A percentile compares a stretch with the other conserved stretches of the same genome.
phyloP scores from a whole-genome alignment of 2,888 invertebrate species.

The Icerya purchasi region DNA sequence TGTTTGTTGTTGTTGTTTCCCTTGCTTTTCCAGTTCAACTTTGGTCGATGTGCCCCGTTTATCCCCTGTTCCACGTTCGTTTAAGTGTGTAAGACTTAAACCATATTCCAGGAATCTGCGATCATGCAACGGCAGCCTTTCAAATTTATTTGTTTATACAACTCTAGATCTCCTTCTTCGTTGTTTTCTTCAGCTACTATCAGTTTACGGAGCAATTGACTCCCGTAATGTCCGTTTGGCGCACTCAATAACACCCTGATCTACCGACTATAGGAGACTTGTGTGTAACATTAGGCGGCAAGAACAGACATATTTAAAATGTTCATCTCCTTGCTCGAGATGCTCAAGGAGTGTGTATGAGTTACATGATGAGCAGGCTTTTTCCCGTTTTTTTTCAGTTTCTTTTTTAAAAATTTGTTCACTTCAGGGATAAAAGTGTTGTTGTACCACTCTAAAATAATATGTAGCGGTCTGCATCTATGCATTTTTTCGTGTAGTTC shows the following conservation, averaged over 20 bases:
- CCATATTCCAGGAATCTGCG: too few relatives aligned
- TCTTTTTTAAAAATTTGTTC: constrained; percentile 13
- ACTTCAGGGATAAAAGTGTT: constrained; percentile 14
- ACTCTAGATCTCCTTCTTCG: too few relatives aligned
- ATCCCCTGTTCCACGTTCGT: too few relatives aligned
- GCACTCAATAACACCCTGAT: constrained; percentile 19
- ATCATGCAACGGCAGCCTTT: too few relatives aligned
- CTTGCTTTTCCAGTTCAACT: too few relatives aligned
- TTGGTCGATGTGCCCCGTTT: too few relatives aligned
- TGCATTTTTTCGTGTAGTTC: constrained; percentile 17
- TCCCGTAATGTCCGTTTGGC: constrained; percentile 16
- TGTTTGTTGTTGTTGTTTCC: too few relatives aligned
- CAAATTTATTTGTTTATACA: too few relatives aligned
- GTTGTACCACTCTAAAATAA: constrained; percentile 15
- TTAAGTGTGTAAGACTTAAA: too few relatives aligned
- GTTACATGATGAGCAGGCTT: constrained; percentile 16
- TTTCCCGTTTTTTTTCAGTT: constrained; percentile 14
- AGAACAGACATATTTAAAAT: constrained; percentile 16
- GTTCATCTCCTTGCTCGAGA: neutral
- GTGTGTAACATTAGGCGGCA: constrained; percentile 19
- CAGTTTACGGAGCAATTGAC: too few relatives aligned
- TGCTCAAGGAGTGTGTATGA: constrained; percentile 16
- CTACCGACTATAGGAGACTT: constrained; percentile 20
- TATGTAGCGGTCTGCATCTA: too few relatives aligned
- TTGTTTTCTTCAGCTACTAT: too few relatives aligned